Percentiles rank a stretch among this genome's conserved stretches.
These are phyloP conservation scores for Pristionchus entomophagus DNA, from an alignment of 2,888 invertebrate genomes.

Conservation along the genomic window DNA sequence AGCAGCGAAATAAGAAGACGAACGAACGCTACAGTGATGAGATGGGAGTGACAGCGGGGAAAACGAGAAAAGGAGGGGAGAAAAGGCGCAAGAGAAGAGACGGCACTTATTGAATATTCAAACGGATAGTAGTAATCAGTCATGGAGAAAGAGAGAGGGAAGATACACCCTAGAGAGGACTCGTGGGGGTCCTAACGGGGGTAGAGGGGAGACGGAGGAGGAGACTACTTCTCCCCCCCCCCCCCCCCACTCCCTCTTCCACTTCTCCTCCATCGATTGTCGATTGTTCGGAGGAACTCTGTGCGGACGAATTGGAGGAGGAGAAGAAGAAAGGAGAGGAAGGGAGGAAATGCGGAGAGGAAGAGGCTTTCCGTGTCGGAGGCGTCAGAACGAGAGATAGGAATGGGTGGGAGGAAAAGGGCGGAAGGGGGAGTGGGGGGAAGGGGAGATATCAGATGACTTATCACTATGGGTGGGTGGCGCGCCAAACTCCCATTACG, in stretches of 20 bases:
- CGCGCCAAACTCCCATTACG: not conserved
- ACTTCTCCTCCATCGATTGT: slow-evolving; percentile 40
- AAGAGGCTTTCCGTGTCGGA: not conserved
- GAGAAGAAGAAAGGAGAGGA: slow-evolving; percentile 11
- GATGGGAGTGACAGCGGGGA: not conserved
- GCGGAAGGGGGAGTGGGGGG: not conserved
- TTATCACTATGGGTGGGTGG: not conserved
- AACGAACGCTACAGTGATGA: too few species aligned
- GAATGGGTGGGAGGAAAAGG: not conserved
- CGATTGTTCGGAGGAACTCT: slow-evolving; percentile 37
- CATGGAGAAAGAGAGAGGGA: slow-evolving; percentile 10
- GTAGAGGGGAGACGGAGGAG: not conserved
- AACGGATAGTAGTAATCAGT: slow-evolving; percentile 37
- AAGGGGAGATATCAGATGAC: not conserved
- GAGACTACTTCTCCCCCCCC: slow-evolving; percentile 33
- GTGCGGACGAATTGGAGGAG: not conserved
- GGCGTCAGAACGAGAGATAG: not conserved
- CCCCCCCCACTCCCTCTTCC: not conserved
- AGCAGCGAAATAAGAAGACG: too few species aligned
- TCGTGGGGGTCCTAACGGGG: slow-evolving; percentile 43
- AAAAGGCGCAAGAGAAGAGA: slow-evolving; percentile 33
- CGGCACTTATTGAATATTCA: slow-evolving; percentile 26
- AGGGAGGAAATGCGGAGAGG: not conserved
- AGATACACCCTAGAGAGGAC: not conserved
- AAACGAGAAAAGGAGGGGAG: slow-evolving; percentile 16